phyloP scores from a whole-genome alignment of 2,888 invertebrate genomes.

The Athrips mouffetella region DNA sequence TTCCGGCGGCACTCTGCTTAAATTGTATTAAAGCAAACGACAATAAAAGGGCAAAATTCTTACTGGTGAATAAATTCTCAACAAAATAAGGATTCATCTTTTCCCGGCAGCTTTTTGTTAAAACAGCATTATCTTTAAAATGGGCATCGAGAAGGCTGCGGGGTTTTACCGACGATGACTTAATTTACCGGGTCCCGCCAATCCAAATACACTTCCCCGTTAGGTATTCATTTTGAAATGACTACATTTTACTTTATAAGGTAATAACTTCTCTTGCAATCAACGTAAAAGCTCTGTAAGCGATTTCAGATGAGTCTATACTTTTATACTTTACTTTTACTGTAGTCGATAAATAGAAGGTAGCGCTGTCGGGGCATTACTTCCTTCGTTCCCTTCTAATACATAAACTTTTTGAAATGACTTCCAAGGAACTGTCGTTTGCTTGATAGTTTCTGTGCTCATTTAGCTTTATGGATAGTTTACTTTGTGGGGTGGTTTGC shows the following conservation, averaged over 20 bases:
- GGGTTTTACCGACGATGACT: slow-evolving; percentile 38
- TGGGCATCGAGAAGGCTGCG: slow-evolving; percentile 34
- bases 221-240: slow-evolving; percentile 19
- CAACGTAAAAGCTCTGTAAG: slow-evolving; percentile 8
- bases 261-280: slow-evolving; percentile 14
- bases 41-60: slow-evolving; percentile 31
- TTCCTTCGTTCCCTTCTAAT: background rate
- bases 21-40: slow-evolving; percentile 9
- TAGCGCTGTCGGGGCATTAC: background rate
- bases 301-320: slow-evolving; percentile 6
- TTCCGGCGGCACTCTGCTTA: slow-evolving; percentile 23
- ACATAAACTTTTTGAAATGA: slow-evolving; percentile 2
- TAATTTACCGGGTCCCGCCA: slow-evolving; percentile 31
- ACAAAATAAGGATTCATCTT: slow-evolving; percentile 40
- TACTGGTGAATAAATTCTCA: slow-evolving; percentile 37
- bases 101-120: slow-evolving; percentile 38
- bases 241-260: slow-evolving; percentile 18
- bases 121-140: slow-evolving; percentile 39
- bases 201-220: slow-evolving; percentile 28
- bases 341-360: slow-evolving; percentile 4
- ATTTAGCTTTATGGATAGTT: slow-evolving; percentile 1
- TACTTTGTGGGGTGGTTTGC: background rate
- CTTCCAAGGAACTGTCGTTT: slow-evolving; percentile 10
- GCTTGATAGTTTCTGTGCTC: slow-evolving; percentile 6
- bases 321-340: background rate